Evolutionary conservation across 1,140 invertebrate genomes (phyloP).

Genomic region (Eciton burchellii): DNA sequence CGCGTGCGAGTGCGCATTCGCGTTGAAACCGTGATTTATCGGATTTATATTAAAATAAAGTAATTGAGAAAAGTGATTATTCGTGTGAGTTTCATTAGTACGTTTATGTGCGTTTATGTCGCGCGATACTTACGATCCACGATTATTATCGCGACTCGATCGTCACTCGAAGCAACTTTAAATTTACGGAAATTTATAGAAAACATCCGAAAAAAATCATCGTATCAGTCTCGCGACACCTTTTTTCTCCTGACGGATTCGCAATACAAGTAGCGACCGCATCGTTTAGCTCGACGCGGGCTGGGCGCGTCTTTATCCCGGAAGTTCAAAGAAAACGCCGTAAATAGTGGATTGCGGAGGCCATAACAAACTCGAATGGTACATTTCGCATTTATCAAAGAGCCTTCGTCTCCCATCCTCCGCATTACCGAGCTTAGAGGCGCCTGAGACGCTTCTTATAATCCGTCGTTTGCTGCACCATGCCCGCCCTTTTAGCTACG

Average conservation of each 20-base stretch:
- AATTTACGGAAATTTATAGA: background rate
- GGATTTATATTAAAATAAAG: conserved; percentile 39
- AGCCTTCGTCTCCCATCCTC: conserved; percentile 69
- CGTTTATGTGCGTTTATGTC: conserved; percentile 19
- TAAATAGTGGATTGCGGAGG: conserved; percentile 74
- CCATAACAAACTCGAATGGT: conserved; percentile 76
- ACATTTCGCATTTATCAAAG: conserved; percentile 77
- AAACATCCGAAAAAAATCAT: conserved; percentile 8
- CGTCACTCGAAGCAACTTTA: background rate
- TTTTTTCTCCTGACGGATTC: conserved; percentile 27
- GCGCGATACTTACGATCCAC: conserved; percentile 18
- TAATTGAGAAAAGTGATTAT: conserved; percentile 48
- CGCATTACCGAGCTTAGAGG: conserved; percentile 74
- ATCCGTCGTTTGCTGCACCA: conserved; percentile 67
- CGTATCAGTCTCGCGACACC: conserved; percentile 21
- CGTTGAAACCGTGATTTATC: conserved; percentile 33
- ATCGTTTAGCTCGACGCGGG: conserved; percentile 66
- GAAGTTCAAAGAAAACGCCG: conserved; percentile 75
- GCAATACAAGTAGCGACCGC: conserved; percentile 65
- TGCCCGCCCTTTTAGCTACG: conserved; percentile 17
- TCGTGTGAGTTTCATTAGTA: conserved; percentile 39
- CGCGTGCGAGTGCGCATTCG: conserved; percentile 31
- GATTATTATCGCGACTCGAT: conserved; percentile 13
- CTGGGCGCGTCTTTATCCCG: conserved; percentile 56
- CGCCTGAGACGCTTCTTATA: conserved; percentile 74